These are phyloP conservation scores for Dendrocopos noguchii DNA, from an alignment of 2,113 vertebrate species.

Conservation along the genomic window DNA sequence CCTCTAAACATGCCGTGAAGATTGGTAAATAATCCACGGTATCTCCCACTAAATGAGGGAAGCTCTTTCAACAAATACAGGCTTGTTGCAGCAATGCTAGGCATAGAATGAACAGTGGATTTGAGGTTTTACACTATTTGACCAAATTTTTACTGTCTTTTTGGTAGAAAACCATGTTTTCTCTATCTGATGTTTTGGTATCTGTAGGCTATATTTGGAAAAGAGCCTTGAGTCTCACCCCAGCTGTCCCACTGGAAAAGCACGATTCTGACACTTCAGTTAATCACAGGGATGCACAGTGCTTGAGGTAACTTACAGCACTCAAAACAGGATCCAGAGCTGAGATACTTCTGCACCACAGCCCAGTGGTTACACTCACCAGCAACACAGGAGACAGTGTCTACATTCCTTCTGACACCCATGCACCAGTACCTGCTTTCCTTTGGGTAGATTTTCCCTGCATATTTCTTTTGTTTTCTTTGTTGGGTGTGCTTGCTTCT, in stretches of 20 bases:
- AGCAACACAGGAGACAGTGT: background rate
- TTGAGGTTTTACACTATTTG: background rate
- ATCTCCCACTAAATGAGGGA: background rate
- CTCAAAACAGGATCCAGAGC: background rate
- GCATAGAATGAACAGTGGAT: background rate
- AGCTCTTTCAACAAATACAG: background rate
- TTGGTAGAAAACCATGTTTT: background rate
- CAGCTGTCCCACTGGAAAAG: background rate
- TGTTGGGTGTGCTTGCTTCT: background rate
- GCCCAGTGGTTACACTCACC: background rate
- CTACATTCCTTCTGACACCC: background rate
- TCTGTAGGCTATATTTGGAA: background rate
- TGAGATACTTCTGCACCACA: rapidly evolving
- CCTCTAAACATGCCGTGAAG: background rate
- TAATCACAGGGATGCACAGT: background rate
- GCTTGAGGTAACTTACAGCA: background rate
- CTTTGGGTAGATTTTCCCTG: background rate
- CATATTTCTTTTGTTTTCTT: rapidly evolving
- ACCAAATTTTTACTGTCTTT: background rate
- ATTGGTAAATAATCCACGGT: background rate
- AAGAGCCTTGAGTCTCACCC: background rate
- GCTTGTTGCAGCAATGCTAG: background rate
- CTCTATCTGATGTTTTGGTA: background rate
- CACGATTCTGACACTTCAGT: background rate
- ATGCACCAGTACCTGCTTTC: background rate